Evolutionary conservation across 2,797 vertebrate genomes (phyloP).

Genomic region (Lithobates pipiens): DNA sequence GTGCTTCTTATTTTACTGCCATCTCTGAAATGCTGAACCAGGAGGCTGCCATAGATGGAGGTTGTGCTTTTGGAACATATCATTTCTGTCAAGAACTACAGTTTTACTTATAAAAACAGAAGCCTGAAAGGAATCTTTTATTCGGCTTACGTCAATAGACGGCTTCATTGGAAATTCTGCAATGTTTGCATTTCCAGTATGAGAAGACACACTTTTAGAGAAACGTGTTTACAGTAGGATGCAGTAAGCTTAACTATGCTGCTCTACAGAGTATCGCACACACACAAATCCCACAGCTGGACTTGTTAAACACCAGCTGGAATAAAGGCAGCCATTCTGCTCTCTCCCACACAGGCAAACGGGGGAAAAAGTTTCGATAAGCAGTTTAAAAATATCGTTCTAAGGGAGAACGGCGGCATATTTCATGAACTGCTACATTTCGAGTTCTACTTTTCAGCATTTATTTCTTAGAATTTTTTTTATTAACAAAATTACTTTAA

Average conservation of each 20-base stretch:
- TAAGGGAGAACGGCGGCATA: background rate
- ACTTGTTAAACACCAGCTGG: conserved; percentile 21
- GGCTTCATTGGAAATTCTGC: conserved; percentile 51
- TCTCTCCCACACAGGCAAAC: background rate
- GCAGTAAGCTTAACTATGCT: conserved; percentile 19
- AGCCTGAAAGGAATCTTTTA: conserved; percentile 45
- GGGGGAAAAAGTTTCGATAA: background rate
- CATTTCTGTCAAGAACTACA: conserved; percentile 41
- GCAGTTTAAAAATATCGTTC: background rate
- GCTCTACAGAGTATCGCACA: conserved; percentile 35
- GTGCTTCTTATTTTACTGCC: conserved; percentile 20
- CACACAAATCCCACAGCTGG: conserved; percentile 25
- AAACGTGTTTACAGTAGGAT: conserved; percentile 52
- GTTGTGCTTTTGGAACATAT: conserved; percentile 38
- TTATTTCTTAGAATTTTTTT: background rate
- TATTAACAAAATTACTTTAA: background rate
- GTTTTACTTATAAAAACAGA: conserved; percentile 52
- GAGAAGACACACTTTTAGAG: conserved; percentile 32
- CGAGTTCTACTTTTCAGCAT: background rate
- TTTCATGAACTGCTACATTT: background rate
- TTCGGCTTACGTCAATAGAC: conserved; percentile 46
- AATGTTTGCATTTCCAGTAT: conserved; percentile 51
- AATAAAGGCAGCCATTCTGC: conserved; percentile 46
- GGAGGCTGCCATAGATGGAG: conserved; percentile 27
- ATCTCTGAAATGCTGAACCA: conserved; percentile 8